Evolutionary conservation across 2,113 vertebrate genomes (phyloP).

Genomic region (Zootoca vivipara): DNA sequence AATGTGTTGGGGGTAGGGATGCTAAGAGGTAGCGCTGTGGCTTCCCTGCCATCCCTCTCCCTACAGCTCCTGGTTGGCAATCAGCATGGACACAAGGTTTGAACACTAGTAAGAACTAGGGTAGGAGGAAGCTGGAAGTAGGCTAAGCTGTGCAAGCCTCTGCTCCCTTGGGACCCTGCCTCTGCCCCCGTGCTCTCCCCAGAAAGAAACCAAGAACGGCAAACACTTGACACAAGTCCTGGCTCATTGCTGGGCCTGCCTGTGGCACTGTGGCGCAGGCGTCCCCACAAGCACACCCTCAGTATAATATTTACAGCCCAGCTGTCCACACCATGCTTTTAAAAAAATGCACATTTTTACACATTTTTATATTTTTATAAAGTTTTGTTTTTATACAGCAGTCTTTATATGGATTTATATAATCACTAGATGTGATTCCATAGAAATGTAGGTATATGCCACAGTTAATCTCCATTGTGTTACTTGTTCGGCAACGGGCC

Average conservation of each 20-base stretch:
- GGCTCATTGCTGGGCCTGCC: conserved; percentile 69
- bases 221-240: conserved; percentile 70
- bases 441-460: conserved; percentile 83
- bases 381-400: conserved; percentile 87
- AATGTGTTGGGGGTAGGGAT: neutral
- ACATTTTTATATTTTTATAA: conserved; percentile 86
- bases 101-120: neutral
- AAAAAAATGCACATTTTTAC: conserved; percentile 86
- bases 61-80: neutral
- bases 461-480: conserved; percentile 77
- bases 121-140: neutral
- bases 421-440: conserved; percentile 90
- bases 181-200: neutral
- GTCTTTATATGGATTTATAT: conserved; percentile 93
- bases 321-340: conserved; percentile 86
- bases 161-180: neutral
- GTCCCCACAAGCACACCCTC: conserved; percentile 91
- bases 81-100: neutral
- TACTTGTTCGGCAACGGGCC: conserved; percentile 64
- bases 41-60: neutral
- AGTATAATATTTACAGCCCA: conserved; percentile 92
- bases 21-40: neutral
- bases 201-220: conserved; percentile 51
- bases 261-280: conserved; percentile 88
- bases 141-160: neutral